Evolutionary conservation across 1,140 invertebrate genomes (phyloP).

Genomic region (Drosophila littoralis): DNA sequence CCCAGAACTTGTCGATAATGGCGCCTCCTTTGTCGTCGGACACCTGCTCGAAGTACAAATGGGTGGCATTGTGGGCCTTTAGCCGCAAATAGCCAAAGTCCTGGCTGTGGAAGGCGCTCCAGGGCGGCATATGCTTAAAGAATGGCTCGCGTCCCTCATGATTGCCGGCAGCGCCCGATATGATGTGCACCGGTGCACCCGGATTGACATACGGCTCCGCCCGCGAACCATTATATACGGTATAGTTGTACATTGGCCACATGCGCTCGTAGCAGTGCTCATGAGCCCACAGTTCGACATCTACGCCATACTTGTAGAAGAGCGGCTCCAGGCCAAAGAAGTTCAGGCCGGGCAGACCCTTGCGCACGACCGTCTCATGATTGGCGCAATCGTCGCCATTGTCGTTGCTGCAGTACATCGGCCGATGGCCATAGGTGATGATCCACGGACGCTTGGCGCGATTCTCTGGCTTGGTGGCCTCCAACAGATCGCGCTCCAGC

Average conservation of each 20-base stretch:
- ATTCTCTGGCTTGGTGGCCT: constrained; percentile 88
- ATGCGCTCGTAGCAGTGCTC: constrained; percentile 98
- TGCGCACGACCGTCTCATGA: constrained; percentile 89
- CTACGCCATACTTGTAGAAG: constrained; percentile 95
- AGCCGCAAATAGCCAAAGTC: constrained; percentile 97
- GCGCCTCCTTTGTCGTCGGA: constrained; percentile 91
- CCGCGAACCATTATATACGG: constrained; percentile 92
- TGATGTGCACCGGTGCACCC: constrained; percentile 95
- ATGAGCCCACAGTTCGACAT: constrained; percentile 97
- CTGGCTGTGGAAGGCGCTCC: constrained; percentile 79
- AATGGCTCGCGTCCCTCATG: constrained; percentile 87
- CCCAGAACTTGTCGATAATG: constrained; percentile 90
- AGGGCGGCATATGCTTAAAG: constrained; percentile 67
- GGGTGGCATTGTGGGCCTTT: constrained; percentile 91
- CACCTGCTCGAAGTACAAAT: constrained; percentile 96
- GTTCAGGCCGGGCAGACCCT: constrained; percentile 89
- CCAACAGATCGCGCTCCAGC: constrained; percentile 92
- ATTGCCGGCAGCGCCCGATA: constrained; percentile 96
- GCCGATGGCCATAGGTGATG: constrained; percentile 95
- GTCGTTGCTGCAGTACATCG: constrained; percentile 98
- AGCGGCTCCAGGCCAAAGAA: constrained; percentile 93
- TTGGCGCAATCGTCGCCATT: constrained; percentile 94
- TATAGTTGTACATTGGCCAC: constrained; percentile 95
- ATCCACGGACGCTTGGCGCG: constrained; percentile 94
- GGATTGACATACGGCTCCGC: constrained; percentile 93